Base-by-base conservation (phyloP, 2,888 invertebrate genomes). In the Sinopyrophorus schimmeli region DNA sequence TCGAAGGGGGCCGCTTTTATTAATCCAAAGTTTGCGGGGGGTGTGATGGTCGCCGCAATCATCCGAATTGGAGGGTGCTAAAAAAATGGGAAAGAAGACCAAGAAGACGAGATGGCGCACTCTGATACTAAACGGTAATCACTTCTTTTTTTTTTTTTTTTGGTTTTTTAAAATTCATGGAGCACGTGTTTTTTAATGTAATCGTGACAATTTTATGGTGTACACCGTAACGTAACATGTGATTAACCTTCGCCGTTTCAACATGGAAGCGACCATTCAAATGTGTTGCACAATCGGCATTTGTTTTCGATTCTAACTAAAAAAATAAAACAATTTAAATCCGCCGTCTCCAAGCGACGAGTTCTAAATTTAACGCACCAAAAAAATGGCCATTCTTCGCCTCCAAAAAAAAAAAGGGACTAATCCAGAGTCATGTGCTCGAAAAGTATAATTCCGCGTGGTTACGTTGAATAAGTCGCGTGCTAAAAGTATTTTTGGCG, bases 21-120 rank as follows among this genome's bases (percentile, higher is more conserved):
- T 12, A 30, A 30, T n/a, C n/a, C n/a, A n/a, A n/a, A 15, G 17
- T 31, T 31, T 39, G 15, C 2, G 3, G n/a, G n/a, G n/a, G n/a
- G 6, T 17, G 39, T 28, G 40, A 51, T 51, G 51, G 23, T 46
- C 35, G 24, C 15, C 18, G 27, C 24, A 46, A 50, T n/a, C 42
- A 11, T 20, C 23, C 34, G 23, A 46, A 47, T 35, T 38, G 37
- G 42, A 37, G 57, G 48, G 40, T 38, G 49, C 10, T 35, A 42
- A 44, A 51, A 67, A 67, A 59, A 81, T 81, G 81, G 81, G 81
- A 70, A 81, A 80, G 70, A 80, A 79, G 72, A 75, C 75, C 56
- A 74, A 79, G 66, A 82, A 80, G 72, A 82, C 81, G 60, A 77
- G 80, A 70, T 82, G 82, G 82, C 77, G 80, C 70, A 77, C 79